A percentile compares a stretch with the other conserved stretches of the same genome.
Evolutionary conservation across 2,113 vertebrate species (phyloP).

Genomic region (Serilophus lunatus): DNA sequence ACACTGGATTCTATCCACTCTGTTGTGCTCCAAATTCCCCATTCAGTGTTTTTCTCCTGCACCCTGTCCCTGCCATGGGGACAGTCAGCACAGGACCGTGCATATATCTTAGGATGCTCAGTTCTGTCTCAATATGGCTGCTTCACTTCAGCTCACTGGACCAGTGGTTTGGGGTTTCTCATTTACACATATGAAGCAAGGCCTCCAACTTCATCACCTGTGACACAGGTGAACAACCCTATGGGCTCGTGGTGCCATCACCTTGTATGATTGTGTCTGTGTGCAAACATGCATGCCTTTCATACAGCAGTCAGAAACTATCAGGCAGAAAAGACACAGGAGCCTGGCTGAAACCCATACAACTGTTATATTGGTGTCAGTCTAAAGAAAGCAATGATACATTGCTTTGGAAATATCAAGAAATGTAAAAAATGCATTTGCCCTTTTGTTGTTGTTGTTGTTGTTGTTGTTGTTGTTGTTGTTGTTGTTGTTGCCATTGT

Average conservation of each 20-base stretch:
- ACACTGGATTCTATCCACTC: background rate
- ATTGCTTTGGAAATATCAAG: constrained; percentile 72
- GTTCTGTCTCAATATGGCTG: background rate
- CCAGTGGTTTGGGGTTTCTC: background rate
- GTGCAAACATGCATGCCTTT: constrained; percentile 28
- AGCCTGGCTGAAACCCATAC: constrained; percentile 70
- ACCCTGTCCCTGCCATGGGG: background rate
- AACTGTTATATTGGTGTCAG: constrained; percentile 66
- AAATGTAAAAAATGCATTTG: constrained; percentile 75
- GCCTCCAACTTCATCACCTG: background rate
- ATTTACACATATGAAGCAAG: background rate
- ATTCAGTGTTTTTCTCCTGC: background rate
- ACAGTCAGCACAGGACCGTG: background rate
- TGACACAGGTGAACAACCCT: background rate
- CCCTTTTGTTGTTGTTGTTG: constrained; percentile 64
- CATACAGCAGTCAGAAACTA: constrained; percentile 52
- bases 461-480: background rate
- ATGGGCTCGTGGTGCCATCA: background rate
- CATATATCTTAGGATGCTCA: background rate
- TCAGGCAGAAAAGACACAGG: constrained; percentile 72
- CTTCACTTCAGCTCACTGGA: background rate
- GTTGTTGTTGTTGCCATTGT: constrained; percentile 13
- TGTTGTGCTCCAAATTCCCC: background rate
- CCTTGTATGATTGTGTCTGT: background rate
- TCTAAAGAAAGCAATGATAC: constrained; percentile 67